Base-by-base conservation (phyloP, 92 coral and sea anemone species). In the Virgularia gustaviana region DNA sequence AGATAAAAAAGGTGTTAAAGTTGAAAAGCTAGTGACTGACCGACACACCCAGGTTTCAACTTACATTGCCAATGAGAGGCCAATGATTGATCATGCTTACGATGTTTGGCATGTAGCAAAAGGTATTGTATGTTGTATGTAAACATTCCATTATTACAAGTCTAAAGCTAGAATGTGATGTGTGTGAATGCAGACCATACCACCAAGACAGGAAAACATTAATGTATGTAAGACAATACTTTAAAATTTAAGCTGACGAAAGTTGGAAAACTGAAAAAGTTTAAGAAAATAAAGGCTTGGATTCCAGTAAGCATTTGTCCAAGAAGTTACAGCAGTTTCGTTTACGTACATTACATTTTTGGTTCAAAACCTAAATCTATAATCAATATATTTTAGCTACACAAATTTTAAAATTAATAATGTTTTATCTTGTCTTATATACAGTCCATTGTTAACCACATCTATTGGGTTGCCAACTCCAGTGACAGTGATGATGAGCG, bases 91-190 rank as follows among this genome's bases (percentile, higher is more conserved):
- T 24, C 80, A 75, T 47, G 56, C 80, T 19, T 75, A 62, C 43
- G 71, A 75, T 56, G 45, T 72, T 36, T 72, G 78, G 78, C 78
- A 56, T 35, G 49, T 70, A 72, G 78, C 73, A 53, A 72, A 72
- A 30, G 78, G 78, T 72, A 72, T 53, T 43, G 43, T 22, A 20
- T 43, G 38, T 15, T 43, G 5, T 4, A 13, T 24, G 27, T 67
- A 12, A 9, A 9, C 9, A 41, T 41, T 41, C 47, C 47, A 41
- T 41, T 9, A 41, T 41, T 41, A 41, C 47, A 9, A 9, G 9
- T 9, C 47, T 41, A 41, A 9, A 41, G 47, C 9, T 41, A n/a
- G n/a, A 41, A 41, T 9, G 47, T 9, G n/a, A 41, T 41, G 56
- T 49, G n/a, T 49, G 56, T 20, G 22, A 49, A 16, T 49, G 56